A percentile compares a stretch with the other conserved stretches of the same genome.
Evolutionary conservation across 2,797 vertebrate species (phyloP).

Genomic region (Bovichtus variegatus): DNA sequence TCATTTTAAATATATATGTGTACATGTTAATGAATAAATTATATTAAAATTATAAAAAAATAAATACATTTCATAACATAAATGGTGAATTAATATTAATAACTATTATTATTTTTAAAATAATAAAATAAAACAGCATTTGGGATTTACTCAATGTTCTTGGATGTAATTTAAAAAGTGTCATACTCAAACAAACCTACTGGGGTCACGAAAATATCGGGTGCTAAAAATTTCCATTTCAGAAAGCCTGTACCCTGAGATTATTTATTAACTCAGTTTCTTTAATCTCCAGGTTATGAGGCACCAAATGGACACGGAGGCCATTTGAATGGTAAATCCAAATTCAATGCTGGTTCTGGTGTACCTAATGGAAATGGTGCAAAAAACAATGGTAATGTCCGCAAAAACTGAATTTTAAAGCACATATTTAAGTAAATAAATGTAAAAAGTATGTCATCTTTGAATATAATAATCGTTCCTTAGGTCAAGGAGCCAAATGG

Average conservation of each 20-base stretch:
- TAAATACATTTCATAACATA: no score
- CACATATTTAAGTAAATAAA: not conserved
- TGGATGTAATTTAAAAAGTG: not conserved
- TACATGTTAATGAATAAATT: no score
- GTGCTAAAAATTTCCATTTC: not conserved
- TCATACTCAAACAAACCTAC: not conserved
- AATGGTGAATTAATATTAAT: no score
- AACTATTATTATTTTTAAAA: no score
- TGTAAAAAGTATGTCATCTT: not conserved
- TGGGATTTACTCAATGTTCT: not conserved
- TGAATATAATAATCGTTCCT: not conserved
- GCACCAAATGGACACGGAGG: slow-evolving; percentile 39
- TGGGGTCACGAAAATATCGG: not conserved
- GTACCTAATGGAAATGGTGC: slow-evolving; percentile 40
- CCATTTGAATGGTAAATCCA: slow-evolving; percentile 16
- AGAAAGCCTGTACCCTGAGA: not conserved
- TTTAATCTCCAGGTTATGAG: slow-evolving; percentile 41
- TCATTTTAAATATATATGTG: no score
- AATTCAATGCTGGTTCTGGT: slow-evolving; percentile 3
- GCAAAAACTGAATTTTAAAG: not conserved
- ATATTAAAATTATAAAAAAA: no score
- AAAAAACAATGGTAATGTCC: slow-evolving; percentile 33
- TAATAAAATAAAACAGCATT: no score
- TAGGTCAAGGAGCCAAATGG: slow-evolving; percentile 66
- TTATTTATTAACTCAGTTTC: not conserved